phyloP scores from a whole-genome alignment of 2,888 invertebrate genomes.

The Hecatera dysodea region DNA sequence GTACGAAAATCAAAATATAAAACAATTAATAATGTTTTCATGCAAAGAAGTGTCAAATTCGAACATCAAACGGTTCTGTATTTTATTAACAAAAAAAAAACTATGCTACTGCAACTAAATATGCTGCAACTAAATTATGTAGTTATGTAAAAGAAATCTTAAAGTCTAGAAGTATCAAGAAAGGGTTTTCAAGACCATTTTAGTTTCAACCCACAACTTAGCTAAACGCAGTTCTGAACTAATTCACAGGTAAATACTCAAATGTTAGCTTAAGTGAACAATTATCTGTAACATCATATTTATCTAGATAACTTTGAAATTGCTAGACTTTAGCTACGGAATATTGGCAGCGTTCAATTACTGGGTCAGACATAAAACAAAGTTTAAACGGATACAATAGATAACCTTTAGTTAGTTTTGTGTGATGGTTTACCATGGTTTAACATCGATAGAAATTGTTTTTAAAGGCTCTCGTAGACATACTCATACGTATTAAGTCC shows the following conservation, averaged over 20 bases:
- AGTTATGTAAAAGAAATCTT: too few species aligned
- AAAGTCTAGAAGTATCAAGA: too few species aligned
- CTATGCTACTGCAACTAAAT: too few species aligned
- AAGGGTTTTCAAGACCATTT: neutral
- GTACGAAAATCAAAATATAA: too few species aligned
- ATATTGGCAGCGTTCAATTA: slow-evolving; percentile 10
- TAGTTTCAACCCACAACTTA: neutral
- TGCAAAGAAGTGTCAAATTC: too few species aligned
- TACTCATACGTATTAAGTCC: too few species aligned
- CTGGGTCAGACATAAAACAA: slow-evolving; percentile 1
- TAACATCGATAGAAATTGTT: too few species aligned
- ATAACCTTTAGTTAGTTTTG: slow-evolving; percentile 10
- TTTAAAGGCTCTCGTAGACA: too few species aligned
- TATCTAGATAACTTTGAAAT: slow-evolving; percentile 25
- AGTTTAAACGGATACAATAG: neutral
- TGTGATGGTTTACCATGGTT: neutral
- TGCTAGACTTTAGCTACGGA: slow-evolving; percentile 7
- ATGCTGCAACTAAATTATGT: too few species aligned
- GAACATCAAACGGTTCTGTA: too few species aligned
- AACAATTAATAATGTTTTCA: too few species aligned
- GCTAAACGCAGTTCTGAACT: neutral
- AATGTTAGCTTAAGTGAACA: slow-evolving; percentile 32
- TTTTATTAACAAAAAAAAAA: too few species aligned
- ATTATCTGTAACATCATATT: slow-evolving; percentile 30
- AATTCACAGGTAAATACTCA: slow-evolving; percentile 20